Evolutionary conservation across 2,113 vertebrate species (phyloP), one percentile per base, ranked within the genome.

Genomic region (Zapornia atra): DNA sequence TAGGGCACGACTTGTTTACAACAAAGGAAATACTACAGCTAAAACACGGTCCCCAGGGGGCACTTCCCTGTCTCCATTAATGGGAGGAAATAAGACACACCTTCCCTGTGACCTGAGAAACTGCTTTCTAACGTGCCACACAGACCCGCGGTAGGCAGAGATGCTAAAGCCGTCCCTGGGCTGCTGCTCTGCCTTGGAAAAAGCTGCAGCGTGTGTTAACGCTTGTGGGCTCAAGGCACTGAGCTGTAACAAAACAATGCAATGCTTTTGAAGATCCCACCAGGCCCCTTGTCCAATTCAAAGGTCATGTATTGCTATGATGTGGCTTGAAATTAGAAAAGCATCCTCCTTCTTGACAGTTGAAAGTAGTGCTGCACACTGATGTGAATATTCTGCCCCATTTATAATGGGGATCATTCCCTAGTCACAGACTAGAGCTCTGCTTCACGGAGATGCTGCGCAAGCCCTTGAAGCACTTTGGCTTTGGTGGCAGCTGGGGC

Each of bases 1-100:
- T 51, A 86, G 88, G 88, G 71, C 90, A 94, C 50, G 86, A 38
- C 28, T 85, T 85, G 92, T 96, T 96, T 96, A 95, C 92, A 93
- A 80, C 51, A 95, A 73, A 96, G 96, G 93, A 96, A 96, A 80
- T 66, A 66, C 3, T 94, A 90, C 51, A 90, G 28, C 59, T 81
- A 29, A 83, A 86, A 89, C 44, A 33, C 5, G 2, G 80, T 93
- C 85, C 87, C 90, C 69, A 59, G 92, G 92, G 94, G 71, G 38
- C 54, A 59, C 75, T 93, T 96, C 70, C 46, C 71, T 77, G 78
- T 79, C 71, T 86, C 70, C 0, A 0, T 57, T 70, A 86, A 59
- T 46, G 0, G 0, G 82, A 86, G 72, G 92, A 96, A 95, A 68
- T 54, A 46, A 36, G 93, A 77, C 93, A 96, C 75, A 70, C 85